Base-by-base conservation (phyloP, 2,888 invertebrate genomes). In the Cyrtodaria siliqua region DNA sequence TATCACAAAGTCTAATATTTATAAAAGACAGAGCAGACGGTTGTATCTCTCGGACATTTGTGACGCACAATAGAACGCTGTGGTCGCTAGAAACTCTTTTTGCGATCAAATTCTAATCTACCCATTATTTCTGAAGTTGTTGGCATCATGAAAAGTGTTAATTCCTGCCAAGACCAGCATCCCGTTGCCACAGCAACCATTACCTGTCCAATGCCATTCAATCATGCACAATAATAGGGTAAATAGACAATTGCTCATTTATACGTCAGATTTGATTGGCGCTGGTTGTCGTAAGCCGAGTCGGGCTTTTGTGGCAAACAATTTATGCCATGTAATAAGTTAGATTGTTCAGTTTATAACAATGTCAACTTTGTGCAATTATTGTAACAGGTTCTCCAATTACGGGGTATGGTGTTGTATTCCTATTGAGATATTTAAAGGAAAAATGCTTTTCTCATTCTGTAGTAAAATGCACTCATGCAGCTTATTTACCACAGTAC, bases 161-260 rank as follows among this genome's bases (percentile, higher is more conserved):
- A 75, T 64, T 63, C 69, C 44, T 29, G 40, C 55, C 42, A 64
- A 66, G 33, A 64, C 67, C 66, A 69, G 73, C 75, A 62, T 71
- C 69, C 52, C 12, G 74, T 83, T 64, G 66, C 77, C 83, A 79
- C 64, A 72, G 79, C 52, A 71, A 83, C 79, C 70, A 79, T 64
- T 75, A 79, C 75, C 75, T 79, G 75, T 47, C 71, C 60, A 75
- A 72, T 63, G 56, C 68, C 50, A 62, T 68, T 64, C 75, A 75
- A 79, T 79, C 75, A 75, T 59, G 71, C 68, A 60, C 50, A 71
- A 75, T 79, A 75, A 69, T 56, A 60, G 68, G 72, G 72, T 64
- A 72, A 72, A 75, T 64, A 75, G 79, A 68, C 71, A 79, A 75
- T 72, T 75, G 79, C 72, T 79, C 71, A 75, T 75, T 72, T 75